A percentile compares a stretch with the other conserved stretches of the same genome.
Conservation (phyloP, 2,797 vertebrate species). For the Psittacula derbiana region DNA sequence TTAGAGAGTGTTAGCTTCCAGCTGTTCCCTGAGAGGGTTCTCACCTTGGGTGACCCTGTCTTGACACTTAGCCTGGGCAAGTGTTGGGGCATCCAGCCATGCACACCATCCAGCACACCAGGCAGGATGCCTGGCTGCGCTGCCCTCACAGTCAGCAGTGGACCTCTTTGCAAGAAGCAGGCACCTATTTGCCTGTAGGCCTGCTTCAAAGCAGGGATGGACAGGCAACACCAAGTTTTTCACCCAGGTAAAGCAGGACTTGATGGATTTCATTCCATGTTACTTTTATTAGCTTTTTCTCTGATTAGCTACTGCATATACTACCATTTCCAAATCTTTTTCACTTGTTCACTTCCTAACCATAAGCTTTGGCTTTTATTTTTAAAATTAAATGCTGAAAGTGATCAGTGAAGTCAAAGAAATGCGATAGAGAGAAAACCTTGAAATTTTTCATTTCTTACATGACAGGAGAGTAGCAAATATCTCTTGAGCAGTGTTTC, state of each 20-base stretch:
- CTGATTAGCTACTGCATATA: background rate
- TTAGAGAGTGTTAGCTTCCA: background rate
- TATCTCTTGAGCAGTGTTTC: background rate
- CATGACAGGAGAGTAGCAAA: background rate
- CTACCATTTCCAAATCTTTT: background rate
- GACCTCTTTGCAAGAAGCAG: background rate
- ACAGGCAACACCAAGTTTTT: background rate
- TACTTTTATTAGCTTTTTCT: background rate
- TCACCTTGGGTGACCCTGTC: background rate
- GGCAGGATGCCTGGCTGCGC: background rate
- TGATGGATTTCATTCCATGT: background rate
- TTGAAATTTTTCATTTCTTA: background rate
- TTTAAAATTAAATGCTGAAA: background rate
- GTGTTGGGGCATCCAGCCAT: rapidly evolving
- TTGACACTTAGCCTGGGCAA: background rate
- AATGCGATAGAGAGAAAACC: background rate
- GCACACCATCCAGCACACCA: rapidly evolving
- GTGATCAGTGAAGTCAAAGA: background rate
- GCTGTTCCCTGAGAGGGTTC: background rate
- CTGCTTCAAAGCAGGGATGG: background rate
- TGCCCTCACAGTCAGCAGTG: rapidly evolving
- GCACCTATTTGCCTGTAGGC: rapidly evolving
- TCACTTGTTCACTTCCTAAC: background rate
- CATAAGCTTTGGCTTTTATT: background rate
- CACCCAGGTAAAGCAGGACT: background rate